A percentile compares a stretch with the other conserved stretches of the same genome.
phyloP scores from a whole-genome alignment of 2,113 vertebrate species.

The Elanoides forficatus region DNA sequence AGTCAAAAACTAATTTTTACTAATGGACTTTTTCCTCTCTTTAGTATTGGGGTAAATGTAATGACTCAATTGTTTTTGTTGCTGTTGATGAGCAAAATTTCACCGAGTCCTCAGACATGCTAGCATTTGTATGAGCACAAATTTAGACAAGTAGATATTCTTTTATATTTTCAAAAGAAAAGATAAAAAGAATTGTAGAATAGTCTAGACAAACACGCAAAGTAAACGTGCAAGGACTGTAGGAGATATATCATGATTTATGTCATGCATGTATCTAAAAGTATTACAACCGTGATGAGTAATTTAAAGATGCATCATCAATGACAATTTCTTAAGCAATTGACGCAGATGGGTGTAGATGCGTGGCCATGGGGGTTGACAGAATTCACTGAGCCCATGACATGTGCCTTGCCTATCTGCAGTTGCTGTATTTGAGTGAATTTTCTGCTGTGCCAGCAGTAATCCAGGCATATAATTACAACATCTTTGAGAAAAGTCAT shows the following conservation, averaged over 20 bases:
- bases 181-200: neutral
- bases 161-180: neutral
- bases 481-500: constrained; percentile 16
- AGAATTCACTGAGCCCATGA: neutral
- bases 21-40: neutral
- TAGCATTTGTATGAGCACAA: neutral
- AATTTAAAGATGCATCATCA: neutral
- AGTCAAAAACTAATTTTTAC: neutral
- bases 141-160: neutral
- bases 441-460: constrained; percentile 36
- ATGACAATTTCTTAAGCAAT: neutral
- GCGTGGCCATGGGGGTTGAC: neutral
- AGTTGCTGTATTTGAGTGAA: neutral
- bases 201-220: neutral
- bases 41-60: neutral
- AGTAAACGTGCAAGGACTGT: neutral
- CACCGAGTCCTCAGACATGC: neutral
- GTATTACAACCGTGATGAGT: neutral
- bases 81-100: neutral
- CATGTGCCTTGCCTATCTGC: neutral
- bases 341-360: neutral
- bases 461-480: constrained; percentile 46
- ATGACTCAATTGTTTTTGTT: neutral
- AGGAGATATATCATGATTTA: neutral
- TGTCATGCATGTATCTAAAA: neutral